Base-by-base conservation (phyloP, 2,888 invertebrate species). In the Schizaphis graminum region DNA sequence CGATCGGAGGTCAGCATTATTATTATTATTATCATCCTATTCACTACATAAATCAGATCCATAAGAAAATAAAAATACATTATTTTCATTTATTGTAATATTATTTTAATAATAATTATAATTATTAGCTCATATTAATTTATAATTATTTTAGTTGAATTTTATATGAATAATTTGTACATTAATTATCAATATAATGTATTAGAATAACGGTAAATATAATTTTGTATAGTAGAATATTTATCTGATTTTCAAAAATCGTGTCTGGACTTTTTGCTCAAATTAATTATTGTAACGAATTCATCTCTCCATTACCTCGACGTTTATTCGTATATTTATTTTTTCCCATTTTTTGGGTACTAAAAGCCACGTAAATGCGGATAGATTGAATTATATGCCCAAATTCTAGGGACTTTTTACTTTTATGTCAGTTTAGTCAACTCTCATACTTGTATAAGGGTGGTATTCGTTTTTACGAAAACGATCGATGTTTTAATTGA, bases 1-100 rank as follows among this genome's bases (percentile, higher is more conserved):
- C 93, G 26, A 44, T 35, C 35, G 93, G 35, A 89, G 93, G 93
- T 77, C 35, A 77, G 77, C 35, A 35, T 77, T 24, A 21, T 77
- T 24, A n/a, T 67, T 28, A 28, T 61, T 67, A 67, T 67, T 67
- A 53, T 61, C 16, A 35, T 77, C 21, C 21, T 35, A 7, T n/a
- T 16, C n/a, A 35, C n/a, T 13, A 67, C 16, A n/a, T n/a, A n/a
- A n/a, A n/a, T n/a, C n/a, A n/a, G n/a, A n/a, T 13, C 16, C 67
- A 67, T 16, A 16, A n/a, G n/a, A 61, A 61, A 3, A 13, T n/a
- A 67, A 67, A n/a, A n/a, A 67, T 13, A 13, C 26, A 28, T 28
- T 61, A 61, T 61, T n/a, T 61, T 28, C 0, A 67, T 67, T n/a
- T 16, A 67, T 13, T n/a, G n/a, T 67, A n/a, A 67, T n/a, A 47